Evolutionary conservation across 2,797 vertebrate species (phyloP).

Genomic region (Halcyon leucocephala): DNA sequence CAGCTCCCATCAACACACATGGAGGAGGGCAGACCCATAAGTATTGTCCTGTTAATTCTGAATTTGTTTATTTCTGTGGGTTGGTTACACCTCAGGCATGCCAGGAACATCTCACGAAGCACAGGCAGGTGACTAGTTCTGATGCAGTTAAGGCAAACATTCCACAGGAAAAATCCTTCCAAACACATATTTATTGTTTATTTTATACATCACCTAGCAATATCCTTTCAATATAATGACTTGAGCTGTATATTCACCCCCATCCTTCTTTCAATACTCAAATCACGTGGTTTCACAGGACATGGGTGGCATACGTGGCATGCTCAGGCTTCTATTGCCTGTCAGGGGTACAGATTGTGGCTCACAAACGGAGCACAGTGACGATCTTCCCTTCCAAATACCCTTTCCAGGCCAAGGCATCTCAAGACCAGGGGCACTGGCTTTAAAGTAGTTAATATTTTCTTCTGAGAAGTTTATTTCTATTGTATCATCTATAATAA

Average conservation of each 20-base stretch:
- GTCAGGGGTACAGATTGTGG: neutral
- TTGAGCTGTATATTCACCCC: neutral
- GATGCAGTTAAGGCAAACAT: neutral
- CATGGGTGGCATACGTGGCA: neutral
- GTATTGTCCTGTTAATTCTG: neutral
- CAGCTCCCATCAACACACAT: neutral
- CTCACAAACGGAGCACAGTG: neutral
- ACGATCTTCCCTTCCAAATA: neutral
- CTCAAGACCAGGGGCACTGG: neutral
- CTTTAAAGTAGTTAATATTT: neutral
- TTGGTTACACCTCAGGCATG: neutral
- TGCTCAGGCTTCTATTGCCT: neutral
- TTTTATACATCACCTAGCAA: neutral
- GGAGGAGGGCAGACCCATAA: neutral
- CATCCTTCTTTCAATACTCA: neutral
- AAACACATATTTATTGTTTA: neutral
- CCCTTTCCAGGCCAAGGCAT: neutral
- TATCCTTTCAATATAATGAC: neutral
- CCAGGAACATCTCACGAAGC: neutral
- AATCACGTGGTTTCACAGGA: neutral
- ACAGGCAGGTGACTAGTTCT: neutral
- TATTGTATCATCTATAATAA: neutral
- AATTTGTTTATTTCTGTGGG: neutral
- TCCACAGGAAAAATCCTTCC: neutral
- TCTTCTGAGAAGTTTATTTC: neutral